Base-by-base conservation (phyloP, 2,797 vertebrate genomes). In the Enteromius trimaculatus region DNA sequence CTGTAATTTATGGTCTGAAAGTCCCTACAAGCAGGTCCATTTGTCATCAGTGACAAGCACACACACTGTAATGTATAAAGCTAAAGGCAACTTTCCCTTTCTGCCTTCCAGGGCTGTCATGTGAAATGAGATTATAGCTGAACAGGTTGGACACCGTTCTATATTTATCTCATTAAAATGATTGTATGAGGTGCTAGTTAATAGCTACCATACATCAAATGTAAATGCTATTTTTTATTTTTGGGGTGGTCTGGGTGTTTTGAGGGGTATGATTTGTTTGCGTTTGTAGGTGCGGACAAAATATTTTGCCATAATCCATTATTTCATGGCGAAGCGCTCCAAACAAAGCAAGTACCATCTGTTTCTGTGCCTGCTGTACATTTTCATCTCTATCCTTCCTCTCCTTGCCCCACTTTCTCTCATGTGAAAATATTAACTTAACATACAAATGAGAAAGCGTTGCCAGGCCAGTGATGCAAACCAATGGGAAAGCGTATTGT, bases 1-100 rank as follows among this genome's bases (percentile, higher is more conserved):
- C 80, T 86, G 83, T 88, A 88, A 90, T 87, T 89, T 84, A 88
- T 89, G 79, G 81, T 85, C 84, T 83, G 68, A 82, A 79, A 79
- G 84, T 79, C 77, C 71, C 71, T 80, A 71, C 75, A 82, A 84
- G 81, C 81, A 82, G 62, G 31, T 71, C 82, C 88, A 88, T 88
- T 86, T 84, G 86, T 89, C 87, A 86, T 51, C 64, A 74, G 51
- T 87, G 85, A 88, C 89, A 88, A 86, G 58, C 78, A 88, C 77
- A 79, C 86, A 89, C 80, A 77, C 78, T 83, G 78, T 86, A 86
- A 86, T 80, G 83, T 70, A 83, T 76, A 85, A 85, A 87, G 76
- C 80, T 84, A 77, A 84, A 87, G 88, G 77, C 86, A 88, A 60
- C 79, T 72, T 77, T 85, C 77, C 60, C 71, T 72, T 72, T 76